Evolutionary conservation across 2,888 invertebrate genomes (phyloP).

Genomic region (Agonopterix heracliana): DNA sequence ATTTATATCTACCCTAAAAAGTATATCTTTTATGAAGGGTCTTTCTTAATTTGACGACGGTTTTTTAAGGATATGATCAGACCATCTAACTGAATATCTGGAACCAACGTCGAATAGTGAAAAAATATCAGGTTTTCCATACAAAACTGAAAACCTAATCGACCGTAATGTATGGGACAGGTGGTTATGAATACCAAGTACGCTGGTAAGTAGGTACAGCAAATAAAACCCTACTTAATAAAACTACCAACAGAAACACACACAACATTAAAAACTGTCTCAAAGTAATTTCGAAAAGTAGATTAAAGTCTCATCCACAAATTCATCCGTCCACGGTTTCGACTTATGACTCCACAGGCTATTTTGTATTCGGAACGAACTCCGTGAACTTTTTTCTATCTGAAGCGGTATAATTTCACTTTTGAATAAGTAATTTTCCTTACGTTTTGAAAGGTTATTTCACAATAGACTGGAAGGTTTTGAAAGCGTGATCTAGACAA

Average conservation of each 20-base stretch:
- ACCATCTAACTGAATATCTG: too few species aligned
- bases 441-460: background rate
- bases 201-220: background rate
- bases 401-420: conserved; percentile 18
- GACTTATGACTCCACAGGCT: conserved; percentile 17
- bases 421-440: conserved; percentile 11
- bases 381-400: conserved; percentile 16
- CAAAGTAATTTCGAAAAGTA: background rate
- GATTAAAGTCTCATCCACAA: background rate
- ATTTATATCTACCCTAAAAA: too few species aligned
- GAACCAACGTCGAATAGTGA: too few species aligned
- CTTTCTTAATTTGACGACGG: too few species aligned
- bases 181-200: background rate
- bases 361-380: conserved; percentile 18
- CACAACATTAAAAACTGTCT: background rate
- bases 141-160: background rate
- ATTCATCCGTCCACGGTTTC: background rate
- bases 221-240: background rate
- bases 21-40: too few species aligned
- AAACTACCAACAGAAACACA: background rate
- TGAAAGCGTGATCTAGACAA: background rate
- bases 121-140: too few species aligned
- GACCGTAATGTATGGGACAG: background rate
- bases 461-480: background rate
- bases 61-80: too few species aligned